These are phyloP conservation scores for Hycleus cichorii DNA, from an alignment of 1,140 invertebrate genomes.

Conservation along the genomic window DNA sequence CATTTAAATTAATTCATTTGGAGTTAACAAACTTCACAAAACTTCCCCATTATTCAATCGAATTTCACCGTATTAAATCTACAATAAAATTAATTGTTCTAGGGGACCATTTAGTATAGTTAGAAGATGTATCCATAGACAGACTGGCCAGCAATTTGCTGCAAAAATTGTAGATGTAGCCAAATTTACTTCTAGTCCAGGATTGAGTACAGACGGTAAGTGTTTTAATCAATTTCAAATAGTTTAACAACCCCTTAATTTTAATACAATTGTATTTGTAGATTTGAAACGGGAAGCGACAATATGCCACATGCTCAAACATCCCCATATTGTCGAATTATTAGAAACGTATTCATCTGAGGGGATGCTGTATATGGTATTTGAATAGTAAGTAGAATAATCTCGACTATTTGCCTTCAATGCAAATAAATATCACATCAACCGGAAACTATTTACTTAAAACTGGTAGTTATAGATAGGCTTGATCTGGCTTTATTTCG, in stretches of 20 bases:
- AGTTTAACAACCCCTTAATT: not conserved
- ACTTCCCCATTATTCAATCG: not conserved
- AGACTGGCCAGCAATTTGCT: conserved; percentile 92
- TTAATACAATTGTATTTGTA: conserved; percentile 44
- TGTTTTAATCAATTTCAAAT: not conserved
- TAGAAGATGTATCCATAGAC: conserved; percentile 88
- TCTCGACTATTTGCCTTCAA: not conserved
- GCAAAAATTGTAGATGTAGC: conserved; percentile 98
- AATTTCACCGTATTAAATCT: too few species aligned
- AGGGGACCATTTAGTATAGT: conserved; percentile 98
- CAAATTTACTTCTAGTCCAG: conserved; percentile 92
- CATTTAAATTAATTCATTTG: too few species aligned
- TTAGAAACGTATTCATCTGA: conserved; percentile 97
- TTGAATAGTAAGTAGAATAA: conserved; percentile 89
- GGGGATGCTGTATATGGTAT: conserved; percentile 98
- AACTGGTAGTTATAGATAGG: too few species aligned
- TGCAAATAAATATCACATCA: not conserved
- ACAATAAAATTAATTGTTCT: conserved; percentile 40
- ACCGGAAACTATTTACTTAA: too few species aligned
- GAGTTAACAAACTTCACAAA: not conserved
- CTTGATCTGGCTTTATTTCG: too few species aligned
- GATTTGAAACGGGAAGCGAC: conserved; percentile 96
- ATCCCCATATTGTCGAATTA: conserved; percentile 96
- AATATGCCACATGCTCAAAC: conserved; percentile 98
- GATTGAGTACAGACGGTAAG: conserved; percentile 87